phyloP scores from a whole-genome alignment of 2,888 invertebrate species.

The Philereme vetulata region DNA sequence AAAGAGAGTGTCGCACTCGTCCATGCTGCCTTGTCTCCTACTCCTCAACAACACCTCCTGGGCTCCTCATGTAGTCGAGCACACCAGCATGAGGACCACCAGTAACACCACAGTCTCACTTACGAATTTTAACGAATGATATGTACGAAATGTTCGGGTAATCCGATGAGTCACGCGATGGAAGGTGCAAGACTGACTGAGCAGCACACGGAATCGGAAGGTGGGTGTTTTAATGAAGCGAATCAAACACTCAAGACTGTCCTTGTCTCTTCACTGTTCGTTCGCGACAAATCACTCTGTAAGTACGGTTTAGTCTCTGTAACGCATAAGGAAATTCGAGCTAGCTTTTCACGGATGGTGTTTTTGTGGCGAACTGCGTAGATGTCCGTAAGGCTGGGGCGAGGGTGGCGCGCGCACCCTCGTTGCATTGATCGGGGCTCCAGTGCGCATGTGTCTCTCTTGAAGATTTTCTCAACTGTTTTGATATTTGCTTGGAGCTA shows the following conservation, averaged over 20 bases:
- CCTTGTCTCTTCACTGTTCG: constrained; percentile 55
- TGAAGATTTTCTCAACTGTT: constrained; percentile 58
- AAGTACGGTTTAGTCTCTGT: constrained; percentile 49
- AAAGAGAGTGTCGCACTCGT: constrained; percentile 78
- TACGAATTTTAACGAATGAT: constrained; percentile 48
- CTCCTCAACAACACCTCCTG: constrained; percentile 62
- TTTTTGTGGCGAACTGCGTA: constrained; percentile 79
- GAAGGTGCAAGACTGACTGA: constrained; percentile 57
- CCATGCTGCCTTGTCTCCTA: constrained; percentile 75
- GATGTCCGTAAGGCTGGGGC: constrained; percentile 57
- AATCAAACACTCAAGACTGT: constrained; percentile 43
- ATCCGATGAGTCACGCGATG: constrained; percentile 77
- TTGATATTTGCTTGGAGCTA: constrained; percentile 62
- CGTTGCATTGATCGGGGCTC: constrained; percentile 76
- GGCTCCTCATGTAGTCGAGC: constrained; percentile 77
- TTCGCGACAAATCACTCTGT: constrained; percentile 41
- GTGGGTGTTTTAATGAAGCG: constrained; percentile 77
- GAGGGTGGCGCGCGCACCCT: constrained; percentile 76
- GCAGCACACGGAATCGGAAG: constrained; percentile 44
- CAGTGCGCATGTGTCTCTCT: constrained; percentile 72
- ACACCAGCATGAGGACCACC: constrained; percentile 80
- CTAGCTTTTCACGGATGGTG: constrained; percentile 60
- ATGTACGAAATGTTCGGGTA: constrained; percentile 63
- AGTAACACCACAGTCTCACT: constrained; percentile 51
- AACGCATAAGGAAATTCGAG: constrained; percentile 62